Percentiles rank a stretch among this genome's conserved stretches.
These are phyloP conservation scores for Hoplostethus atlanticus DNA, from an alignment of 2,797 vertebrate species.

Conservation along the genomic window DNA sequence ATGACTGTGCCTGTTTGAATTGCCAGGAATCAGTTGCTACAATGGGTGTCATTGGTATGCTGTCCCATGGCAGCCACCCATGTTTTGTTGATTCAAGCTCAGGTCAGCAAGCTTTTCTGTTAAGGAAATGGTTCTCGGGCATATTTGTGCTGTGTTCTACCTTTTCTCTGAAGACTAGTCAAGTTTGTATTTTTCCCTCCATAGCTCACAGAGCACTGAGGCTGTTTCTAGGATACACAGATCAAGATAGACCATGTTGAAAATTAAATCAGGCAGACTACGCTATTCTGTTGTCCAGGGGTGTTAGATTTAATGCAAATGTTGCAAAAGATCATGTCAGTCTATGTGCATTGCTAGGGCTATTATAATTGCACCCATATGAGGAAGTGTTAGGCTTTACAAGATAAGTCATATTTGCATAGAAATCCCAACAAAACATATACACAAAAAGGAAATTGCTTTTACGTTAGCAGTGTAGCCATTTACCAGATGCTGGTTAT, in stretches of 20 bases:
- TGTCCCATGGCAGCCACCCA: no score
- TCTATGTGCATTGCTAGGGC: slow-evolving; percentile 18
- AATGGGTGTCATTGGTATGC: no score
- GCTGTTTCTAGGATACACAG: no score
- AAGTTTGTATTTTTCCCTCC: no score
- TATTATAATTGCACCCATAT: slow-evolving; percentile 53
- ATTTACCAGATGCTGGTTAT: slow-evolving; percentile 46
- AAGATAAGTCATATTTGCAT: slow-evolving; percentile 68
- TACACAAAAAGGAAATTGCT: slow-evolving; percentile 30
- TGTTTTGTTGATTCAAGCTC: no score
- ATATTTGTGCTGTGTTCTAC: no score
- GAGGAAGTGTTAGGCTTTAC: slow-evolving; percentile 56
- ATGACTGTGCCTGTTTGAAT: neutral
- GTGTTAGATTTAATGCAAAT: slow-evolving; percentile 57
- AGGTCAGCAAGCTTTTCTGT: no score
- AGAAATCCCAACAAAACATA: slow-evolving; percentile 48
- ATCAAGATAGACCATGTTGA: slow-evolving; percentile 17
- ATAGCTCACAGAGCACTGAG: no score
- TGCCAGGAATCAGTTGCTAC: neutral
- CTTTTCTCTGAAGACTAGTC: no score
- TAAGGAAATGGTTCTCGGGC: no score
- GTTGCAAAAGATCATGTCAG: slow-evolving; percentile 9
- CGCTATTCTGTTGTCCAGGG: neutral
- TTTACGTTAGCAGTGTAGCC: slow-evolving; percentile 66
- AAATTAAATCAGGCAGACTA: slow-evolving; percentile 9